These are phyloP conservation scores for Tachina grossa DNA, from an alignment of 2,888 invertebrate genomes.

Conservation along the genomic window DNA sequence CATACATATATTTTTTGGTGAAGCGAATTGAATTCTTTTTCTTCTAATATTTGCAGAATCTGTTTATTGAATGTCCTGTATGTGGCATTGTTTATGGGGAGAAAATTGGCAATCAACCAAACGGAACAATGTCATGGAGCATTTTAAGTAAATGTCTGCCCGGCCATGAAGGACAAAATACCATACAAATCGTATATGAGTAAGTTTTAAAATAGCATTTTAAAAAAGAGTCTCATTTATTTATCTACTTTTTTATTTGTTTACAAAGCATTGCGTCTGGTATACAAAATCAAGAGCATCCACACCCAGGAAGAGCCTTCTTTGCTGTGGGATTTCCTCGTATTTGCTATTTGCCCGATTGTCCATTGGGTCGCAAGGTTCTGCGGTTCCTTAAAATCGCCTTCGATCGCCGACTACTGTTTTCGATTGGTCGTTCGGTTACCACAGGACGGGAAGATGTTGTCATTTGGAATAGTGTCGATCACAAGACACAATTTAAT, in stretches of 20 bases:
- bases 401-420: constrained; percentile 92
- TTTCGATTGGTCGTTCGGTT: constrained; percentile 92
- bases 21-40: neutral
- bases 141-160: constrained; percentile 88
- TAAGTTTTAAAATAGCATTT: constrained; percentile 82
- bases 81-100: constrained; percentile 94
- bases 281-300: constrained; percentile 90
- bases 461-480: constrained; percentile 95
- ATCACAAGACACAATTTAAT: constrained; percentile 91
- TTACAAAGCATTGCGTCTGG: constrained; percentile 90
- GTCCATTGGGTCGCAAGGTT: constrained; percentile 90
- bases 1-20: neutral
- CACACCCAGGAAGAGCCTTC: constrained; percentile 92
- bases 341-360: constrained; percentile 92
- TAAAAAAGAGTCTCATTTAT: neutral
- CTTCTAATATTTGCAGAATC: constrained; percentile 80
- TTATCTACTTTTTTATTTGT: neutral
- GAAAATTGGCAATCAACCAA: constrained; percentile 90
- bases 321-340: constrained; percentile 94
- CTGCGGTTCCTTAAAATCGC: constrained; percentile 90
- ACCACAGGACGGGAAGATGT: constrained; percentile 96
- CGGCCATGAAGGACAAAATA: constrained; percentile 86
- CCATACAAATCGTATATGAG: constrained; percentile 93
- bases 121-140: constrained; percentile 92
- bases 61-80: constrained; percentile 93